Evolutionary conservation across 2,888 invertebrate genomes (phyloP).

Genomic region (Urechis unicinctus): DNA sequence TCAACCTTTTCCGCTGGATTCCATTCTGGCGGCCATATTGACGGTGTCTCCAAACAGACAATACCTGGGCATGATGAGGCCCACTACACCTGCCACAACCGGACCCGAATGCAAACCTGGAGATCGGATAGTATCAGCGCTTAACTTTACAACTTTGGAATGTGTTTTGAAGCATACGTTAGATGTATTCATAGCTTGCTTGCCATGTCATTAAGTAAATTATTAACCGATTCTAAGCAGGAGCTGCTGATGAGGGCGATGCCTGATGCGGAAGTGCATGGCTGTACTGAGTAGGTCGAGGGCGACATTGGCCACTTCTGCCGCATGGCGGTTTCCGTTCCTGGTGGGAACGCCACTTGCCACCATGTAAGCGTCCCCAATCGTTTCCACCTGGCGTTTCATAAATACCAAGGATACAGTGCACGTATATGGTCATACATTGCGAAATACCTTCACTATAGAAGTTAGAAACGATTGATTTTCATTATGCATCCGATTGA

Average conservation of each 20-base stretch:
- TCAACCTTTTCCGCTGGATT: conserved; percentile 29
- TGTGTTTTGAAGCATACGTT: no score
- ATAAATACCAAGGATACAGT: no score
- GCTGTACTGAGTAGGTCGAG: conserved; percentile 39
- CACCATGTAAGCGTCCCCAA: conserved; percentile 46
- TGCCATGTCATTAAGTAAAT: no score
- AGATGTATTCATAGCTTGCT: no score
- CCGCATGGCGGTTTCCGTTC: conserved; percentile 38
- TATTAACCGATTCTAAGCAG: conserved; percentile 34
- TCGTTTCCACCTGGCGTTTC: conserved; percentile 46
- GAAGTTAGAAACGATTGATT: neutral
- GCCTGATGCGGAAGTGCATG: conserved; percentile 50
- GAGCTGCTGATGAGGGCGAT: conserved; percentile 35
- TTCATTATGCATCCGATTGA: no score
- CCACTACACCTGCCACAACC: conserved; percentile 36
- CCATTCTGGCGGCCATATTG: conserved; percentile 22
- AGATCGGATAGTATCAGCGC: neutral
- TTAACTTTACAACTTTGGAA: no score
- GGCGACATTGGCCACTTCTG: conserved; percentile 45
- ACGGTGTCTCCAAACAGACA: conserved; percentile 32
- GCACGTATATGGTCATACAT: neutral
- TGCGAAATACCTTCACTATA: neutral
- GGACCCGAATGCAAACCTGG: conserved; percentile 32
- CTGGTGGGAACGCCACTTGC: conserved; percentile 41
- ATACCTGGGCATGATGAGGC: conserved; percentile 30